Evolutionary conservation across 2,888 invertebrate genomes (phyloP).

Genomic region (Therioaphis trifolii): DNA sequence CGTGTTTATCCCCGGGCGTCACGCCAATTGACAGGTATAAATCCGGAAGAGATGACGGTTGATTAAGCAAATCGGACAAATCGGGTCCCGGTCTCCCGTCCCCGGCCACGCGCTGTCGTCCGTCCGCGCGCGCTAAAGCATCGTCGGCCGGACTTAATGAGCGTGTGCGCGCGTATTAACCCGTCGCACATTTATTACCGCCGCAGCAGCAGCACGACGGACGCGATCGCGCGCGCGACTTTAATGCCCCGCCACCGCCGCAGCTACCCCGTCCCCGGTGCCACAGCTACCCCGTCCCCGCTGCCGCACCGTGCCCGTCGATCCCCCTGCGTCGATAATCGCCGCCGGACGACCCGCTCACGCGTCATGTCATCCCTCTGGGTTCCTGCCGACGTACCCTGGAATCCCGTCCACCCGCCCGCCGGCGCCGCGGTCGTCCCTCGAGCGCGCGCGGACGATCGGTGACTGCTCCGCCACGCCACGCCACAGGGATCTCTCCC

Average conservation of each 20-base stretch:
- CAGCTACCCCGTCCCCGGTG: background rate
- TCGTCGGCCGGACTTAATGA: constrained; percentile 36
- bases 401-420: background rate
- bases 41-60: constrained; percentile 51
- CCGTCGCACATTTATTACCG: constrained; percentile 49
- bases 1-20: constrained; percentile 40
- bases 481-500: too few species aligned
- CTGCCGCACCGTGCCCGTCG: background rate
- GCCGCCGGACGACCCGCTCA: too few species aligned
- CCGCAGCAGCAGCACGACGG: background rate
- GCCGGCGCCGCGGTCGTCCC: too few species aligned
- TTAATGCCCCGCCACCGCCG: background rate
- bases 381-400: background rate
- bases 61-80: constrained; percentile 55
- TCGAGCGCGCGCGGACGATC: too few species aligned
- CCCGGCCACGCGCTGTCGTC: background rate
- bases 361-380: too few species aligned
- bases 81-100: background rate
- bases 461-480: background rate
- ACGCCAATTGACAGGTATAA: constrained; percentile 56
- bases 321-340: background rate
- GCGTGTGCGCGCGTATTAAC: constrained; percentile 53
- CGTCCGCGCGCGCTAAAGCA: background rate
- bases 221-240: background rate
- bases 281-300: background rate